Evolutionary conservation across 2,888 invertebrate genomes (phyloP), one percentile per base, ranked within the genome.

Genomic region (Operophtera brumata): DNA sequence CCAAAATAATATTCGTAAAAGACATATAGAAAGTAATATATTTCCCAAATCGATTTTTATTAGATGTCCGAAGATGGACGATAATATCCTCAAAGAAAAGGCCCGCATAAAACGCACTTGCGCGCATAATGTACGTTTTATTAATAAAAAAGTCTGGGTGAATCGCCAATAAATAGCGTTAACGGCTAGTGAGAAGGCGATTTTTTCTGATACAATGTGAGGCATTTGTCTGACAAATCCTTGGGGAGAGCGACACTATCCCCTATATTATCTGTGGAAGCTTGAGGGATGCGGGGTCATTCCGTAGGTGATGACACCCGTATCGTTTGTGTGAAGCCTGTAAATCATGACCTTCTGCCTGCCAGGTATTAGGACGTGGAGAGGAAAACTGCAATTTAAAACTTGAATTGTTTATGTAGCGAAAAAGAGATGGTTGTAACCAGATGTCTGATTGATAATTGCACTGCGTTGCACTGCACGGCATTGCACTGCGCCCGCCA

Each of bases 191-290:
- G 82, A 84, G 82, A 78, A 77, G 84, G 81, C 84, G 79, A 86
- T 86, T 89, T 86, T 86, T 88, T 86, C 69, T 86, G 87, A 90
- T 89, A 89, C 88, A 88, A 76, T 72, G 77, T 70, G 68, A 73
- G 73, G 74, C 86, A 90, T 91, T 91, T 90, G 91, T 90, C 88
- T 90, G 90, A 90, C 89, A 91, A 91, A 91, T 91, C 90, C 89
- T 77, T 64, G 30, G 84, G 77, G 88, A 79, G 82, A 73, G 82
- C 78, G 88, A 84, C 87, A 86, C 86, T 87, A 77, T 77, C 77
- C 75, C 75, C 69, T 70, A 78, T 82, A 86, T 86, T 89, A 88
- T 87, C 86, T 80, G 64, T 37, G 47, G 47, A 47, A 76, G 78
- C 81, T 78, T 87, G 90, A 90, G 80, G 82, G 83, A 90, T 91